Evolutionary conservation across 2,888 invertebrate genomes (phyloP).

Genomic region (Aphelenchoides bicaudatus): DNA sequence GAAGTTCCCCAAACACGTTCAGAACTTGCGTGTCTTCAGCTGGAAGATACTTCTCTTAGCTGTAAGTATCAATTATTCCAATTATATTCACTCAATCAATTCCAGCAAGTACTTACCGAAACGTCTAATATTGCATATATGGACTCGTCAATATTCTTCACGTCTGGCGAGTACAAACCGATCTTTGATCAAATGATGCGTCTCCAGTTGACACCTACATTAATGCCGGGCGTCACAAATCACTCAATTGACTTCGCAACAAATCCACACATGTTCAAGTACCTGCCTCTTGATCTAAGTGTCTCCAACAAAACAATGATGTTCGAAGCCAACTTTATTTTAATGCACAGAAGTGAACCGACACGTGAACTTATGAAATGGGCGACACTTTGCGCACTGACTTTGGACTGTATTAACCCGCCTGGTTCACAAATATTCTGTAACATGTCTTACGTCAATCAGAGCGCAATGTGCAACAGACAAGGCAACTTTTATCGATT

Average conservation of each 20-base stretch:
- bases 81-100: no score
- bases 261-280: slow-evolving; percentile 31
- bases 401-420: slow-evolving; percentile 33
- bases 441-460: no score
- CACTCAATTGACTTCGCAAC: slow-evolving; percentile 31
- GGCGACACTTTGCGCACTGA: slow-evolving; percentile 28
- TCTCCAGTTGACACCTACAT: slow-evolving; percentile 21
- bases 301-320: slow-evolving; percentile 15
- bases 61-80: no score
- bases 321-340: slow-evolving; percentile 32
- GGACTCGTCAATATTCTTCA: slow-evolving; percentile 28
- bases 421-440: no score
- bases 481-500: no score
- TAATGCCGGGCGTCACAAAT: slow-evolving; percentile 27
- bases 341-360: slow-evolving; percentile 27
- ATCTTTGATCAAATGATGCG: slow-evolving; percentile 24
- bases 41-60: slow-evolving; percentile 34
- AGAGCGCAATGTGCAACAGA: no score
- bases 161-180: slow-evolving; percentile 12
- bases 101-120: slow-evolving; percentile 29
- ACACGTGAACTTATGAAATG: slow-evolving; percentile 33
- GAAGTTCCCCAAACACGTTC: slow-evolving; percentile 29
- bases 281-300: slow-evolving; percentile 26
- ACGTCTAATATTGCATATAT: slow-evolving; percentile 19
- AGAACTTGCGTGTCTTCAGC: slow-evolving; percentile 19